Evolutionary conservation across 2,797 vertebrate genomes (phyloP).

Genomic region (Pangasius sanitwongsei): DNA sequence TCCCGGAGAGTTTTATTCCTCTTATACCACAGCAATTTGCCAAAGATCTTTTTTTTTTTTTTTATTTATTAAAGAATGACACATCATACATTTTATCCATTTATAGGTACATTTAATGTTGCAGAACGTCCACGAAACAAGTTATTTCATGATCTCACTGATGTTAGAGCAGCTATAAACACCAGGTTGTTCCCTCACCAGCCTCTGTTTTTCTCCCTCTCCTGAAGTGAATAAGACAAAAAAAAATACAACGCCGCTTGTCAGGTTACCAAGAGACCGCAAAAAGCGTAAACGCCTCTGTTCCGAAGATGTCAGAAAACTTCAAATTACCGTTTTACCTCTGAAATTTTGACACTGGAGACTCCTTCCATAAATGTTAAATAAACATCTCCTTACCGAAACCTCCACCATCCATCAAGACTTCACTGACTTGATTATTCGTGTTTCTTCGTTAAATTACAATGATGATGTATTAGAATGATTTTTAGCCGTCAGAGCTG

Average conservation of each 20-base stretch:
- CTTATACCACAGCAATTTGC: neutral
- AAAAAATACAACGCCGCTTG: neutral
- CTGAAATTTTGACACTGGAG: neutral
- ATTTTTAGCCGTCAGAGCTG: neutral
- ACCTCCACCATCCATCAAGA: neutral
- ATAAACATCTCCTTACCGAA: neutral
- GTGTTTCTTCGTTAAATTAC: neutral
- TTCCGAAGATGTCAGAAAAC: neutral
- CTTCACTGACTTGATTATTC: too few relatives aligned
- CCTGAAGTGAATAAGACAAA: neutral
- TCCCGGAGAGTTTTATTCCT: neutral
- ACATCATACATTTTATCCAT: neutral
- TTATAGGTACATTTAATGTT: neutral
- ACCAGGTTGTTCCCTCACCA: neutral
- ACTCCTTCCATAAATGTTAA: neutral
- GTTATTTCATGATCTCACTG: neutral
- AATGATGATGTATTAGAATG: neutral
- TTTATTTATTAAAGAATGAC: neutral
- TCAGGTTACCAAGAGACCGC: neutral
- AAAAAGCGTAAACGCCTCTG: too few relatives aligned
- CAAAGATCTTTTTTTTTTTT: neutral
- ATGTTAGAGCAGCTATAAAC: neutral
- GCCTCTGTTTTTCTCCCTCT: neutral
- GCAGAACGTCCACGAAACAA: neutral
- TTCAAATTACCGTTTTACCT: neutral